Base-by-base conservation (phyloP, 2,888 invertebrate genomes). In the Lutraria lutraria region DNA sequence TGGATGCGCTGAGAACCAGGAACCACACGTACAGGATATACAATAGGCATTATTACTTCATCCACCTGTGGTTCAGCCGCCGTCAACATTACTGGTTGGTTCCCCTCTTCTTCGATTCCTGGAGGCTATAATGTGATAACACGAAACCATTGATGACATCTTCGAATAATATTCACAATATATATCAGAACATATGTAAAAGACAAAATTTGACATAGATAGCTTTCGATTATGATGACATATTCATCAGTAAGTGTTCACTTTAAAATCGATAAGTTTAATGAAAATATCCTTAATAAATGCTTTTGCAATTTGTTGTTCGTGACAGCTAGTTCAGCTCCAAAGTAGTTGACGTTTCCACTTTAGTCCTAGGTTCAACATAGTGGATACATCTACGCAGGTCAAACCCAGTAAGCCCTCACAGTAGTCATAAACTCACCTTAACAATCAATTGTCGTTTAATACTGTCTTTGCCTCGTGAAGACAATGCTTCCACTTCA, bases 31-130 rank as follows among this genome's bases (percentile, higher is more conserved):
- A 96, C 94, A 0, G 97, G 97, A 93, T 98, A 97, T 12, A 98
- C 98, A 29, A 99, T 97, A 2, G 98, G 98, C 0, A 98, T 96
- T 81, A 97, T 97, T 16, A 88, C 84, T 31, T 31, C 97, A 97
- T 83, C 90, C n/a, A 83, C 85, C 2, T 87, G 82, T 15, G 34
- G 81, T 8, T 72, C 83, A 43, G 82, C 34, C 4, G 88, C 56
- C 16, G 84, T 83, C 25, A 91, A 86, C 68, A 92, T 60, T 0
- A 89, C 86, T 16, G 93, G 91, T 0, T 83, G 85, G 82, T 94
- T 94, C 29, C 83, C 82, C 56, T 92, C 90, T 29, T 92, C 83
- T 56, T 92, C 86, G 63, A 88, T 79, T 54, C 94, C 94, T 21
- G 92, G 91, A 25, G 94, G 89, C 94, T 94, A 56, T 19, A 31